phyloP scores from a whole-genome alignment of 2,888 invertebrate species.

The Arrhopalites spinosus region DNA sequence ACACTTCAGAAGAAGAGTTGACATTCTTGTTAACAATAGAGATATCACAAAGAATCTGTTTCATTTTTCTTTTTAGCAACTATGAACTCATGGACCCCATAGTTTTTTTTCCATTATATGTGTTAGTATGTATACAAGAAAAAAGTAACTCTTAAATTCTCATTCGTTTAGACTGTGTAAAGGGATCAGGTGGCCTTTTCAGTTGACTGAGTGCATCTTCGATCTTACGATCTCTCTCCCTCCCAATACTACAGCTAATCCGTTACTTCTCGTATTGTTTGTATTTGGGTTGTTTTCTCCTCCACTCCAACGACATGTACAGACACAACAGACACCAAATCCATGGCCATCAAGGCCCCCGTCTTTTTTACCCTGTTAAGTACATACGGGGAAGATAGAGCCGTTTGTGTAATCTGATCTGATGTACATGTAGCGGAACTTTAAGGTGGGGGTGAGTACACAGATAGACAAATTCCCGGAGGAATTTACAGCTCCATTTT shows the following conservation, averaged over 20 bases:
- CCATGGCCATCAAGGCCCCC: neutral
- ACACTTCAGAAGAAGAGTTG: neutral
- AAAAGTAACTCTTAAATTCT: slow-evolving; percentile 4
- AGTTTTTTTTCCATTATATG: no score
- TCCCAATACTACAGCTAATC: neutral
- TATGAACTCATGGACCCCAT: no score
- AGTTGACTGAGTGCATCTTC: slow-evolving; percentile 19
- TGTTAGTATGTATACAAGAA: neutral
- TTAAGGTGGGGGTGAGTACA: slow-evolving; percentile 39
- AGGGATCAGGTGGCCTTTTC: slow-evolving; percentile 37
- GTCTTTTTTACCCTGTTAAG: neutral
- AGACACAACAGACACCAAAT: neutral
- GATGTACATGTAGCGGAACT: slow-evolving; percentile 39
- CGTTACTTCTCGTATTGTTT: neutral
- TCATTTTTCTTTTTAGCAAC: no score
- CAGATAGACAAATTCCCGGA: slow-evolving; percentile 29
- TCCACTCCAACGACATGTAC: no score
- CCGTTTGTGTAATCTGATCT: slow-evolving; percentile 41
- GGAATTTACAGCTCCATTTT: slow-evolving; percentile 28
- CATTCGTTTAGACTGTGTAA: neutral
- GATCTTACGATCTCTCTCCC: slow-evolving; percentile 17
- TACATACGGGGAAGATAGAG: slow-evolving; percentile 17
- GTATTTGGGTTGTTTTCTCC: neutral
- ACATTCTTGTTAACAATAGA: no score
- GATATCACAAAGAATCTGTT: no score